Evolutionary conservation across 2,113 vertebrate genomes (phyloP).

Genomic region (Otis tarda): DNA sequence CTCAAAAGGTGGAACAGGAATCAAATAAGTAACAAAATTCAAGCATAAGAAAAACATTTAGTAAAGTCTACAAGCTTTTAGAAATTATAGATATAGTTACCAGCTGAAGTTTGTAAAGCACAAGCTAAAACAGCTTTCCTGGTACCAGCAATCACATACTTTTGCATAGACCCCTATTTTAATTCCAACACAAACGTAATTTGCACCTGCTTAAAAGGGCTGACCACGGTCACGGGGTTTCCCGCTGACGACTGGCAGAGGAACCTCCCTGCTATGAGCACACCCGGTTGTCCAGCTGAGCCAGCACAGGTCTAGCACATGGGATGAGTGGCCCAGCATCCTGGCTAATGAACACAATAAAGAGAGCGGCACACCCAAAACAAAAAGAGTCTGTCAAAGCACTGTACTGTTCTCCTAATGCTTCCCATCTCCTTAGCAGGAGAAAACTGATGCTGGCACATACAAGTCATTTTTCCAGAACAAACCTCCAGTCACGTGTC

Average conservation of each 20-base stretch:
- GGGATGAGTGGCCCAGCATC: not conserved
- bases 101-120: not conserved
- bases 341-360: not conserved
- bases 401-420: not conserved
- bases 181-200: not conserved
- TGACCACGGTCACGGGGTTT: not conserved
- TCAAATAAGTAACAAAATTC: not conserved
- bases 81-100: not conserved
- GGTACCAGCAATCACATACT: not conserved
- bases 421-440: not conserved
- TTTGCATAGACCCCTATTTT: not conserved
- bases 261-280: not conserved
- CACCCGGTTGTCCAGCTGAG: not conserved
- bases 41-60: not conserved
- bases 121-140: not conserved
- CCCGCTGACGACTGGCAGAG: fast-evolving
- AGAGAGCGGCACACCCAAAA: not conserved
- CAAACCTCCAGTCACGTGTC: not conserved
- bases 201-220: not conserved
- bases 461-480: not conserved
- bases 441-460: not conserved
- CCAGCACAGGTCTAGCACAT: not conserved
- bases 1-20: not conserved
- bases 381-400: not conserved
- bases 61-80: not conserved